phyloP scores from a whole-genome alignment of 92 coral and sea anemone species.

The Porites rus region DNA sequence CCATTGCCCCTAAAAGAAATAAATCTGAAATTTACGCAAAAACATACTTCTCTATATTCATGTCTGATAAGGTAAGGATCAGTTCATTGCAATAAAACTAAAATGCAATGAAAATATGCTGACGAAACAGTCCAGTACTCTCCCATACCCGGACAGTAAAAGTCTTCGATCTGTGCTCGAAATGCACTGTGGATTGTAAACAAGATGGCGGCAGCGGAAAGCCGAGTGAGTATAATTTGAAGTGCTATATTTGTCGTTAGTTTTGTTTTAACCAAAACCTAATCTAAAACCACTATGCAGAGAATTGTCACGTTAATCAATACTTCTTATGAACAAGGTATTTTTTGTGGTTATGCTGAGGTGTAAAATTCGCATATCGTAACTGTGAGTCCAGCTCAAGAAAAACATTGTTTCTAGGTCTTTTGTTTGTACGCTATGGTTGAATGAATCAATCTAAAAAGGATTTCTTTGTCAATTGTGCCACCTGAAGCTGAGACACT shows the following conservation, averaged over 20 bases:
- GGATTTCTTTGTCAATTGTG: neutral
- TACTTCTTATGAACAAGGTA: neutral
- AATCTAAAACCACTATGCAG: neutral
- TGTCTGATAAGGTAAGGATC: neutral
- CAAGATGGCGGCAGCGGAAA: slow-evolving; percentile 89
- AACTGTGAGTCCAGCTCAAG: neutral
- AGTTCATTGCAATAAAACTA: neutral
- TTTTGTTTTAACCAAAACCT: slow-evolving; percentile 23
- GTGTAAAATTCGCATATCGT: neutral
- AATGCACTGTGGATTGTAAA: slow-evolving; percentile 83
- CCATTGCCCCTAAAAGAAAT: neutral
- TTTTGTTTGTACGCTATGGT: slow-evolving; percentile 22
- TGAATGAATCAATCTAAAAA: neutral
- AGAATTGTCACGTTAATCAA: slow-evolving; percentile 8
- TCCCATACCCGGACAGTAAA: neutral
- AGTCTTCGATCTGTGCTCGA: slow-evolving; percentile 17
- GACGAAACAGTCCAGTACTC: neutral
- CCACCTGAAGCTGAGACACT: neutral
- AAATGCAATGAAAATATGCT: neutral
- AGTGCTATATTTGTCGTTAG: slow-evolving; percentile 31
- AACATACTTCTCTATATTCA: neutral
- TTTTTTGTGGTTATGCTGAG: neutral
- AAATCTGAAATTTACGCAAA: neutral
- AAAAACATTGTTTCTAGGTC: slow-evolving; percentile 4
- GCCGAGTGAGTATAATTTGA: slow-evolving; percentile 72